These are phyloP conservation scores for human DNA, from an alignment of 2,113 vertebrate genomes.

Conservation along the genomic window GRCh38 chr1:33378001-33378500, in stretches of 20 bases:
- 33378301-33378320: neutral
- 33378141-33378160: neutral
- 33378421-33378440: neutral
- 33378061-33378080: neutral
- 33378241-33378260: neutral
- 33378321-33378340: neutral
- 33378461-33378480: neutral
- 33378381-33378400: neutral
- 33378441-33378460: neutral
- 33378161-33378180: neutral
- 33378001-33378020: neutral
- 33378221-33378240: neutral
- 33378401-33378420: neutral
- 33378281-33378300: neutral
- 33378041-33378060: neutral
- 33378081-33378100: neutral
- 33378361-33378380: neutral
- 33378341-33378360: neutral
- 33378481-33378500: neutral
- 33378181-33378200: neutral
- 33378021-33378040: neutral
- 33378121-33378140: neutral
- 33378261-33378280: neutral
- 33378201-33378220: neutral
- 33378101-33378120: neutral